phyloP scores from a whole-genome alignment of 2,888 invertebrate genomes.

The Acrobeloides nanus region DNA sequence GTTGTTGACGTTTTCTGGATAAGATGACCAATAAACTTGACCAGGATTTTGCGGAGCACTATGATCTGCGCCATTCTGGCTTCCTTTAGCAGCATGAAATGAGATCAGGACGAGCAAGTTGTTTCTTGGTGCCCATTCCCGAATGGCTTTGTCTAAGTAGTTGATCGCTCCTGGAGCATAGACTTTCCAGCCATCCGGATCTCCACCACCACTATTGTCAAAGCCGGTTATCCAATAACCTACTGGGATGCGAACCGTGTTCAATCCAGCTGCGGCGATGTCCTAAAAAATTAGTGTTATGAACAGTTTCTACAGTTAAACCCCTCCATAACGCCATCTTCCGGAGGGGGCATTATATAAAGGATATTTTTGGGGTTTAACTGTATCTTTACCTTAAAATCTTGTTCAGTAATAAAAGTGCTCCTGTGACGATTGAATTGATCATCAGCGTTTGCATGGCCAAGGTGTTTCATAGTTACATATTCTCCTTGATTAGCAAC shows the following conservation, averaged over 20 bases:
- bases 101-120: constrained; percentile 7
- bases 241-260: constrained; percentile 6
- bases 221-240: constrained; percentile 11
- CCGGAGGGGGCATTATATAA: too few species aligned
- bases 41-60: constrained; percentile 5
- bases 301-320: too few species aligned
- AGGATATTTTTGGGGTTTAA: too few species aligned
- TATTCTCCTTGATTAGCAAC: constrained; percentile 5
- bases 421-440: constrained; percentile 6
- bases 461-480: constrained; percentile 3
- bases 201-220: constrained; percentile 6
- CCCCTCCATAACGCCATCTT: too few species aligned
- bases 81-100: constrained; percentile 9
- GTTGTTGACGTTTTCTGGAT: too few species aligned
- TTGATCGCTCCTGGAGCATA: constrained; percentile 7
- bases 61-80: constrained; percentile 10
- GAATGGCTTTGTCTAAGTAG: constrained; percentile 8
- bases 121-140: constrained; percentile 8
- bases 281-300: too few species aligned
- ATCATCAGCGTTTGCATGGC: constrained; percentile 3
- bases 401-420: constrained; percentile 8
- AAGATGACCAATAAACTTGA: constrained; percentile 4
- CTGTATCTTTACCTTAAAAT: too few species aligned
- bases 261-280: constrained; percentile 6
- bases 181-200: constrained; percentile 6